Conservation (phyloP, 2,797 vertebrate species). For the Centropyge bicolor region DNA sequence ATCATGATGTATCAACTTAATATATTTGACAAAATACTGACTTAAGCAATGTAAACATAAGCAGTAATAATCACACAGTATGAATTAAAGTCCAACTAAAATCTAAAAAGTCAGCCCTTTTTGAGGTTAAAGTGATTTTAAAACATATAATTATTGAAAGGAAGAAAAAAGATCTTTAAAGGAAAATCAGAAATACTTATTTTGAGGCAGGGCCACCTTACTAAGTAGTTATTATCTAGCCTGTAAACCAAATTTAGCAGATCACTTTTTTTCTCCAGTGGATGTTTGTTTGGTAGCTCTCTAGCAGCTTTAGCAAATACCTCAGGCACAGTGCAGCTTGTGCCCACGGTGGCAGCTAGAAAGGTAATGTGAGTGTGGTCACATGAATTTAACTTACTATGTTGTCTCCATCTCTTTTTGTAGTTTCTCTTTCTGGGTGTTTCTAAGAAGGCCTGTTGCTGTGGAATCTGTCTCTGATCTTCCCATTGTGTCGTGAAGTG, state of each 20-base stretch:
- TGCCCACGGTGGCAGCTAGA: not conserved
- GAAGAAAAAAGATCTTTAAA: not conserved
- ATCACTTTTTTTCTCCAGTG: not conserved
- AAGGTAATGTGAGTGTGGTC: not conserved
- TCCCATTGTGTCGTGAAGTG: conserved; percentile 86
- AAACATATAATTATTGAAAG: not conserved
- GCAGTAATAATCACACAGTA: not conserved
- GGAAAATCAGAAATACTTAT: not conserved
- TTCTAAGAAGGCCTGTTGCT: conserved; percentile 82
- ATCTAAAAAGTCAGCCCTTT: not conserved
- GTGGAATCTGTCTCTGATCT: conserved; percentile 82
- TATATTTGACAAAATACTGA: not conserved
- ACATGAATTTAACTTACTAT: conserved; percentile 79
- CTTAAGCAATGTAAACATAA: not conserved
- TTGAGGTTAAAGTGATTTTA: not conserved
- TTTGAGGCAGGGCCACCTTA: not conserved
- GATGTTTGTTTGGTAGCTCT: not conserved
- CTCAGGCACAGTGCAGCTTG: not conserved
- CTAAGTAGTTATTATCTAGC: not conserved
- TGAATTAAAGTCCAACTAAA: not conserved
- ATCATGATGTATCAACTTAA: not conserved
- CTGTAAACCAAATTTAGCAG: not conserved
- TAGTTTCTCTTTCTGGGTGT: conserved; percentile 85
- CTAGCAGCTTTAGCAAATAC: not conserved
- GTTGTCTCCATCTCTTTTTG: conserved; percentile 83